These are phyloP conservation scores for Caligus rogercresseyi DNA, from an alignment of 1,140 invertebrate genomes.

Conservation along the genomic window DNA sequence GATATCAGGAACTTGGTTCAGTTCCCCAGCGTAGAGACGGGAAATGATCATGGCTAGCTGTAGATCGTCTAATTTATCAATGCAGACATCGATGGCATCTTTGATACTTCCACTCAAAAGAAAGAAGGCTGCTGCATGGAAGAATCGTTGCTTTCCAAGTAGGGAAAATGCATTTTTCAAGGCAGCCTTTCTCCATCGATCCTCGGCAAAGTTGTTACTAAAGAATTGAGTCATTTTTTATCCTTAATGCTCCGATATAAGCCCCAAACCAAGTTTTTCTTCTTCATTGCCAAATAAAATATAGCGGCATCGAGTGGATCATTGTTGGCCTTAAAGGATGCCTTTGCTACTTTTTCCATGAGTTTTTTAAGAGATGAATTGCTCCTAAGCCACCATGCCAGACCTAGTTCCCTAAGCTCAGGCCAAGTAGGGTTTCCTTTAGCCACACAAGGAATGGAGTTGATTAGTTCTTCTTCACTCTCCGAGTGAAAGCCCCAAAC, in stretches of 20 bases:
- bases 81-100: conserved; percentile 79
- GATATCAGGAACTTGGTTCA: conserved; percentile 49
- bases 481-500: conserved; percentile 99
- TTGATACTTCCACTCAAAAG: conserved; percentile 75
- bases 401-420: conserved; percentile 74
- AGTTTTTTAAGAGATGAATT: conserved; percentile 58
- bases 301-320: conserved; percentile 93
- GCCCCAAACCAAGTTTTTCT: conserved; percentile 90
- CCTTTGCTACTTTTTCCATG: conserved; percentile 83
- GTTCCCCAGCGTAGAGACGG: conserved; percentile 64
- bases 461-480: conserved; percentile 82
- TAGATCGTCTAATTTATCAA: conserved; percentile 83
- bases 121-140: conserved; percentile 86
- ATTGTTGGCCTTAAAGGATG: conserved; percentile 66
- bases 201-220: conserved; percentile 76
- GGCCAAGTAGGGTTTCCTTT: conserved; percentile 53
- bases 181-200: conserved; percentile 87
- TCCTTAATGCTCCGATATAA: conserved; percentile 74
- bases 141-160: conserved; percentile 83
- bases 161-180: conserved; percentile 93
- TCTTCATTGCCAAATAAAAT: conserved; percentile 96
- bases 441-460: conserved; percentile 61
- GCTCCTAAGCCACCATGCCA: conserved; percentile 91
- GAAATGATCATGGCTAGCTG: conserved; percentile 89
- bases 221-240: conserved; percentile 87